Conservation (phyloP, 2,888 invertebrate species). For the Saturnia pavonia region DNA sequence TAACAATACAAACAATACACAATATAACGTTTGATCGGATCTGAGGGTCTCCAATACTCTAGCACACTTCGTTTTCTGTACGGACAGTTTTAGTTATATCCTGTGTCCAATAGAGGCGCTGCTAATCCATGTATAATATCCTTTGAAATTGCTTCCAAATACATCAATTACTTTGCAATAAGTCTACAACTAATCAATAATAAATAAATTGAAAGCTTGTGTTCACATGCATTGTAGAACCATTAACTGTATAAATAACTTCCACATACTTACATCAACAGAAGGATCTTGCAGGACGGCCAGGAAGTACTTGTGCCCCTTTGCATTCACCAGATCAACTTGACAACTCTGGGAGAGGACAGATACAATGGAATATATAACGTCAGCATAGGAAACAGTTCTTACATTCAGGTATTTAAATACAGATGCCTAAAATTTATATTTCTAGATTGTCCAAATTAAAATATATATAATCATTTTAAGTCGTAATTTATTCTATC, state of each 20-base stretch:
- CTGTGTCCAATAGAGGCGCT: no score
- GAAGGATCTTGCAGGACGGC: slow-evolving; percentile 93
- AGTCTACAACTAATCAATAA: background rate
- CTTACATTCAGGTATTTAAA: no score
- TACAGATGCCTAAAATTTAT: no score
- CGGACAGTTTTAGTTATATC: no score
- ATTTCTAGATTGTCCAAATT: no score
- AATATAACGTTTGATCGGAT: no score
- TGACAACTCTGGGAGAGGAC: slow-evolving; percentile 90
- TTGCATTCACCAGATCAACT: slow-evolving; percentile 95
- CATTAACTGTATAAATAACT: background rate
- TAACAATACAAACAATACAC: background rate
- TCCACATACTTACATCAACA: slow-evolving; percentile 86
- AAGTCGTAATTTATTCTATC: no score
- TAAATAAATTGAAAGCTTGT: no score
- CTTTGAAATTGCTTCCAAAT: background rate
- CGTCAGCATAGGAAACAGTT: no score
- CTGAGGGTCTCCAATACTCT: background rate
- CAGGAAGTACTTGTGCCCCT: slow-evolving; percentile 96
- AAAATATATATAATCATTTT: no score
- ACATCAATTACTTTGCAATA: background rate
- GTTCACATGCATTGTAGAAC: no score
- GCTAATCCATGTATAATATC: background rate
- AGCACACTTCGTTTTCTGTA: no score
- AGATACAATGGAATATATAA: background rate